phyloP scores from a whole-genome alignment of 2,113 vertebrate genomes.

The Mellivora capensis region DNA sequence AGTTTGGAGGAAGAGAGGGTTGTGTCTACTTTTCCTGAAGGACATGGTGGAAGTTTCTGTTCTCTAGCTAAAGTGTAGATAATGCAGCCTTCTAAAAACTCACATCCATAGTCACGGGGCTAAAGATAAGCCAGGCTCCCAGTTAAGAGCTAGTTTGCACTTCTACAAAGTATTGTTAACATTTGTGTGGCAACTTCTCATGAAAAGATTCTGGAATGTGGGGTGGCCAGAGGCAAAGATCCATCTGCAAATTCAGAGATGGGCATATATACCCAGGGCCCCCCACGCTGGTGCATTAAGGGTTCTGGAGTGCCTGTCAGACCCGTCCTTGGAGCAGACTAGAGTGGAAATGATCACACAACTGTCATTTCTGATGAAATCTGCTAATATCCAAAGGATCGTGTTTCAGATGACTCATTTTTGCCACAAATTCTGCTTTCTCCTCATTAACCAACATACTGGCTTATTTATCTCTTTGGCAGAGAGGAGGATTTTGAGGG shows the following conservation, averaged over 20 bases:
- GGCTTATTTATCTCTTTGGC: not conserved
- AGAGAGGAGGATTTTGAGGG: not conserved
- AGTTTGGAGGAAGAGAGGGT: not conserved
- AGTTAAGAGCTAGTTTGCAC: not conserved
- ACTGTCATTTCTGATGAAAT: not conserved
- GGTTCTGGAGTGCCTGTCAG: not conserved
- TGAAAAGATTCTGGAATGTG: not conserved
- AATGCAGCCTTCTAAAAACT: not conserved
- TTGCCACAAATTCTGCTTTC: not conserved
- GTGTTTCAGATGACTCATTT: not conserved
- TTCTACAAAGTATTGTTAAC: not conserved
- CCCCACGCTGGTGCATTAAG: not conserved
- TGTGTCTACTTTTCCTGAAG: not conserved
- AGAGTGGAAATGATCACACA: not conserved
- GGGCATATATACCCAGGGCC: not conserved
- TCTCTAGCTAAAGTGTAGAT: not conserved
- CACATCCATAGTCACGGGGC: not conserved
- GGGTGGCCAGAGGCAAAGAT: not conserved
- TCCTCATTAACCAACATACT: not conserved
- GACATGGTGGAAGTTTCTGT: not conserved
- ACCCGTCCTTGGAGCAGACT: not conserved
- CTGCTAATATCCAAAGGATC: too few species aligned
- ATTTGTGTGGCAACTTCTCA: not conserved
- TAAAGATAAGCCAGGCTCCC: not conserved
- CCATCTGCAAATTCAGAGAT: not conserved